phyloP scores from a whole-genome alignment of 1,140 invertebrate species.

The Cherax quadricarinatus region DNA sequence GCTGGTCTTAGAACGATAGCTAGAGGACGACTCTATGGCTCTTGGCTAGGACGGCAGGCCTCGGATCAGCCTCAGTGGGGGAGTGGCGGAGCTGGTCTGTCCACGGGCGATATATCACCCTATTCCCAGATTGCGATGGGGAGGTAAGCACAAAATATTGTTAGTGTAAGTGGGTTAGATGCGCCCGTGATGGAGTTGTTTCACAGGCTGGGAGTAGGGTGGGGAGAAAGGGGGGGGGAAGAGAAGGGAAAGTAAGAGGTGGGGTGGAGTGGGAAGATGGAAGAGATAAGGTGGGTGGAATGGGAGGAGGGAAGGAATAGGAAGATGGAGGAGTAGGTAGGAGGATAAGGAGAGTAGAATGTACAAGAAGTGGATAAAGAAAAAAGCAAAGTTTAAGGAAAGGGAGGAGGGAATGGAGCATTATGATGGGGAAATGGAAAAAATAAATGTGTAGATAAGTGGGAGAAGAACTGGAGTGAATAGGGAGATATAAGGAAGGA shows the following conservation, averaged over 20 bases:
- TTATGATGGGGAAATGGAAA: too few species aligned
- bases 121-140: constrained; percentile 54
- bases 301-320: background rate
- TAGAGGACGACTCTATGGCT: background rate
- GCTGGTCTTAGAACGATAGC: background rate
- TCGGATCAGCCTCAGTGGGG: constrained; percentile 20
- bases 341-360: background rate
- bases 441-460: too few species aligned
- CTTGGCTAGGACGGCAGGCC: background rate
- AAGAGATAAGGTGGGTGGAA: background rate
- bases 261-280: background rate
- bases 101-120: constrained; percentile 54
- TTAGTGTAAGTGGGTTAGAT: constrained; percentile 60
- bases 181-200: constrained; percentile 20
- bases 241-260: background rate
- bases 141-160: constrained; percentile 66
- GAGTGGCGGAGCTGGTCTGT: constrained; percentile 3
- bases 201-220: background rate
- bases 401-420: background rate
- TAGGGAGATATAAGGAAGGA: too few species aligned
- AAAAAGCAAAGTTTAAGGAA: background rate
- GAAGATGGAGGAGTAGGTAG: too few species aligned
- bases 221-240: background rate
- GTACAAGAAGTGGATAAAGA: background rate
- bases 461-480: too few species aligned